These are phyloP conservation scores for Sesamia inferens DNA, from an alignment of 2,888 invertebrate genomes.

Conservation along the genomic window DNA sequence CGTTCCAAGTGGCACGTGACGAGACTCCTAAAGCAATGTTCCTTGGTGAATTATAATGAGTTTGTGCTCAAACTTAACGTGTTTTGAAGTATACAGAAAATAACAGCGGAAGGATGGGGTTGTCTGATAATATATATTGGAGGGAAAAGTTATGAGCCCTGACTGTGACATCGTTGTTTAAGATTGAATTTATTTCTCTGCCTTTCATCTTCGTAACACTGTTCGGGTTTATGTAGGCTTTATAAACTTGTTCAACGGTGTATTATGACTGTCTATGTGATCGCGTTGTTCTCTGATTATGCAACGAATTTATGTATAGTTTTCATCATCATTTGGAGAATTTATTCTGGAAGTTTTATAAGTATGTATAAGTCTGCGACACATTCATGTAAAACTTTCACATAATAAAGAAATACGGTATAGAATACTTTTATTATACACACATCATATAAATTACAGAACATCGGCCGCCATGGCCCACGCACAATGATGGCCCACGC, in stretches of 20 bases:
- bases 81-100: slow-evolving; percentile 36
- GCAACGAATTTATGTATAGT: not conserved
- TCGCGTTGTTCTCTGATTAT: not conserved
- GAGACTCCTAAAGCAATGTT: slow-evolving; percentile 27
- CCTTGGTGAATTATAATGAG: slow-evolving; percentile 51
- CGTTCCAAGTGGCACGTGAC: slow-evolving; percentile 18
- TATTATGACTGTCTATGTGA: not conserved
- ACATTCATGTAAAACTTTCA: not conserved
- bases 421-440: no score
- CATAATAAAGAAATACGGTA: not conserved
- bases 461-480: no score
- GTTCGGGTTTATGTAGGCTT: not conserved
- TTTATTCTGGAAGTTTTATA: not conserved
- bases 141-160: slow-evolving; percentile 8
- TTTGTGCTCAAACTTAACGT: slow-evolving; percentile 28
- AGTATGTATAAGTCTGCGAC: no score
- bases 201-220: not conserved
- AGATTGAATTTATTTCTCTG: not conserved
- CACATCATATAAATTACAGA: no score
- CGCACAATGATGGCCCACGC: no score
- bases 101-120: slow-evolving; percentile 9
- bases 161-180: slow-evolving; percentile 1
- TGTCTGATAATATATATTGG: slow-evolving; percentile 5
- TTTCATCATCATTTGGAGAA: not conserved
- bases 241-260: not conserved